Conservation (phyloP, 1,140 invertebrate species). For the Zaprionus kolodkinae region DNA sequence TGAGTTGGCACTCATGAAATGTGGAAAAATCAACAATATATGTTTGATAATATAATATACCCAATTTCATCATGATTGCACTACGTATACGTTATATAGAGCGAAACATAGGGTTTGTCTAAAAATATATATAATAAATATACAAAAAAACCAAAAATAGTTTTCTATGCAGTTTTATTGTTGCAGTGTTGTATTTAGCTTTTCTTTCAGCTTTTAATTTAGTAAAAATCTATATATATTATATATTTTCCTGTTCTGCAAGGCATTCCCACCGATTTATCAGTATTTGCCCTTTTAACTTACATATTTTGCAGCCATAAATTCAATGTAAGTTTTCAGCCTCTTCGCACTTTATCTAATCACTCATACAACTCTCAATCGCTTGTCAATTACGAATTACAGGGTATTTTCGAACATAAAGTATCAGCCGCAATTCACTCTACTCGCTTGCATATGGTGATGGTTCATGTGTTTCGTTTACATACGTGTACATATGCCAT, state of each 20-base stretch:
- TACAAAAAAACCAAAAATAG: too few relatives aligned
- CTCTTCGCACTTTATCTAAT: not conserved
- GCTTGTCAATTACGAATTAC: not conserved
- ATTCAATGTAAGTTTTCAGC: not conserved
- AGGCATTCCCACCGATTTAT: not conserved
- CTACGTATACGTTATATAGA: not conserved
- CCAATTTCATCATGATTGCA: not conserved
- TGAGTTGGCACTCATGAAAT: not conserved
- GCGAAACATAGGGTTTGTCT: too few relatives aligned
- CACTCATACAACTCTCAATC: not conserved
- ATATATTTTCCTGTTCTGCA: not conserved
- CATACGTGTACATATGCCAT: conserved; percentile 39
- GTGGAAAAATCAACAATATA: not conserved
- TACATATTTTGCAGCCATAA: not conserved
- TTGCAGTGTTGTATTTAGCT: not conserved
- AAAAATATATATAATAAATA: too few relatives aligned
- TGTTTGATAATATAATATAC: not conserved
- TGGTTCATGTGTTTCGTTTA: conserved; percentile 16
- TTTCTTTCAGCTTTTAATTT: not conserved
- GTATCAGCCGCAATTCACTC: conserved; percentile 3
- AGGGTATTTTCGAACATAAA: not conserved
- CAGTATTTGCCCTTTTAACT: not conserved
- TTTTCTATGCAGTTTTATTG: too few relatives aligned
- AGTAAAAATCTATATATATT: not conserved
- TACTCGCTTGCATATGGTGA: conserved; percentile 11